phyloP scores from a whole-genome alignment of 2,888 invertebrate species.

The Fragum whitleyi region DNA sequence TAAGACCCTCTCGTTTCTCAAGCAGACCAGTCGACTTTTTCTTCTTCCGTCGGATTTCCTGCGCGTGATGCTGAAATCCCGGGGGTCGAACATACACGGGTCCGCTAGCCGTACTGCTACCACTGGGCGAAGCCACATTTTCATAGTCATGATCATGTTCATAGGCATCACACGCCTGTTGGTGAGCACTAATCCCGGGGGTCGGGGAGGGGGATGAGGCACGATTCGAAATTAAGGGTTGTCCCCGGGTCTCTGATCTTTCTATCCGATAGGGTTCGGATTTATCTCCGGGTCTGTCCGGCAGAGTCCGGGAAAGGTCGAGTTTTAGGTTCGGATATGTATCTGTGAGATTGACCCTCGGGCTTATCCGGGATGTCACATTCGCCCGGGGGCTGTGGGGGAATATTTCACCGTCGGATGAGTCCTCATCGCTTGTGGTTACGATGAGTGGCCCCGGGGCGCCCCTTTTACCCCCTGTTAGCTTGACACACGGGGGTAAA shows the following conservation, averaged over 20 bases:
- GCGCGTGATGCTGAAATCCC: conserved; percentile 83
- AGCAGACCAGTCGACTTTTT: conserved; percentile 76
- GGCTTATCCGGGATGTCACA: conserved; percentile 52
- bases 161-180: conserved; percentile 71
- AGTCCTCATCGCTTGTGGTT: conserved; percentile 76
- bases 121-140: conserved; percentile 79
- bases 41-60: conserved; percentile 81
- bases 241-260: conserved; percentile 34
- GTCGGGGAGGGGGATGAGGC: conserved; percentile 47
- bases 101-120: conserved; percentile 84
- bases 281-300: conserved; percentile 25
- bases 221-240: conserved; percentile 38
- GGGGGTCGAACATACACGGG: conserved; percentile 83
- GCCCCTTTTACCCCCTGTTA: conserved; percentile 75
- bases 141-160: conserved; percentile 82
- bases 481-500: conserved; percentile 69
- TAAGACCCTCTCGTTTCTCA: conserved; percentile 74
- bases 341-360: conserved; percentile 49
- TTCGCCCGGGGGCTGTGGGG: conserved; percentile 49
- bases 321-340: conserved; percentile 55
- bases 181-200: conserved; percentile 44
- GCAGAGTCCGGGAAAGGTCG: conserved; percentile 50
- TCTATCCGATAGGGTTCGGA: conserved; percentile 44
- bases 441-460: conserved; percentile 75
- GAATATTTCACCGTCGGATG: conserved; percentile 61